These are phyloP conservation scores for Chaetodon trifascialis DNA, from an alignment of 2,113 vertebrate species.

Conservation along the genomic window DNA sequence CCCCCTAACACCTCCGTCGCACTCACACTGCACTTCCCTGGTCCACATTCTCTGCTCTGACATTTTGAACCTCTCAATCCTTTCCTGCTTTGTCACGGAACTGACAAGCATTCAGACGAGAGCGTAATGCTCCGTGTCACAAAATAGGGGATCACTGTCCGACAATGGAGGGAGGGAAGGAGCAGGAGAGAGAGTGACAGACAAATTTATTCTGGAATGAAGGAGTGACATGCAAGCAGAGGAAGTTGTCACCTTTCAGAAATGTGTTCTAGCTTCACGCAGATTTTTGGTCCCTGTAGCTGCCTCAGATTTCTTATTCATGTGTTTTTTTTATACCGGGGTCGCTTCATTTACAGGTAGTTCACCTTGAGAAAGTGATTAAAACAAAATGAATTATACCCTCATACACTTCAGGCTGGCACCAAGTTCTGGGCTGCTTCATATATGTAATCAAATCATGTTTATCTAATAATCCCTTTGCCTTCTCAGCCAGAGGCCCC, in stretches of 20 bases:
- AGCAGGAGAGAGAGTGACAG: conserved; percentile 56
- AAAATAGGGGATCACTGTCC: conserved; percentile 70
- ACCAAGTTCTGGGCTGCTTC: not conserved
- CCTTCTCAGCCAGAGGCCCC: not conserved
- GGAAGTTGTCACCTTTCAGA: conserved; percentile 59
- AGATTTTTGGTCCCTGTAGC: conserved; percentile 1
- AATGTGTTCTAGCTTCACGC: conserved; percentile 57
- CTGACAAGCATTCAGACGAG: conserved; percentile 70
- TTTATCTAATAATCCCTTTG: not conserved
- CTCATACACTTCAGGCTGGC: not conserved
- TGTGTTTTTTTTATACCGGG: conserved; percentile 14
- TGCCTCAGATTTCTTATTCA: conserved; percentile 30
- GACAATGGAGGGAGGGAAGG: conserved; percentile 17
- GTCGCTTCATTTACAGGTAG: not conserved
- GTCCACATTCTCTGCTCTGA: conserved; percentile 51
- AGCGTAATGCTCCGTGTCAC: conserved; percentile 65
- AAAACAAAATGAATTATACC: not conserved
- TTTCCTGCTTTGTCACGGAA: conserved; percentile 58
- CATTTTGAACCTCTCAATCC: conserved; percentile 71
- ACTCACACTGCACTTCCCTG: conserved; percentile 22
- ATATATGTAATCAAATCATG: not conserved
- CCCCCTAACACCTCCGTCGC: conserved; percentile 34
- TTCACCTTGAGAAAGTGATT: conserved; percentile 28
- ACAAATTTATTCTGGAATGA: conserved; percentile 66
- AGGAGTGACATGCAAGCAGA: conserved; percentile 52